Evolutionary conservation across 2,888 invertebrate species (phyloP), one percentile per base, ranked within the genome.

Genomic region (Poecilus cupreus): DNA sequence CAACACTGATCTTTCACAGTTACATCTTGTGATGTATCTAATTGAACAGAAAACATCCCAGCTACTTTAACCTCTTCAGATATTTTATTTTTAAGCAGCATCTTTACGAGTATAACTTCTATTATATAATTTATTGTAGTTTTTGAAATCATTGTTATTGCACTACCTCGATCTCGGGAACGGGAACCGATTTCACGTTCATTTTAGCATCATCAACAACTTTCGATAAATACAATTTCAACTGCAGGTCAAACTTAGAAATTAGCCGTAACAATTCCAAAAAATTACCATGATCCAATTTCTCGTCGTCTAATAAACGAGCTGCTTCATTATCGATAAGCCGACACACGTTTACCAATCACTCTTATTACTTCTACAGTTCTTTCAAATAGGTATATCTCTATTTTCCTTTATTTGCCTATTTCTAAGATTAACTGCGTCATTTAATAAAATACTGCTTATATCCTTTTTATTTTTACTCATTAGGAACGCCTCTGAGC

Each of bases 1-100:
- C 64, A 51, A 26, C 68, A 82, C 54, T 82, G 77, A 57, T 77
- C 77, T 37, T 77, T 2, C 1, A n/a, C n/a, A 13, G n/a, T 37
- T 60, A 77, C 60, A 16, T 60, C 77, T 20, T 77, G 77, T 39
- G 77, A 60, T 18, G 37, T 32, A 16, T 77, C 57, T 20, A 77
- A 2, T 18, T 72, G 72, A 13, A 43, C 4, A 16, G 18, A 18
- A 18, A 24, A 77, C 39, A 77, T 77, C 1, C 39, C 77, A 39
- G 77, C 57, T 60, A 1, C 6, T 4, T 77, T n/a, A 8, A 77
- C 16, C 18, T 77, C 77, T 20, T 3, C 6, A 13, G 0, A 1
- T 11, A 77, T 26, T 8, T 11, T 2, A 11, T 20, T 11, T 57
- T 6, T 32, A 6, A 77, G 32, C 1, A 57, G 39, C 1, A 4